Evolutionary conservation across 2,797 vertebrate genomes (phyloP), one percentile per base, ranked within the genome.

Genomic region (Meriones psammophilus): DNA sequence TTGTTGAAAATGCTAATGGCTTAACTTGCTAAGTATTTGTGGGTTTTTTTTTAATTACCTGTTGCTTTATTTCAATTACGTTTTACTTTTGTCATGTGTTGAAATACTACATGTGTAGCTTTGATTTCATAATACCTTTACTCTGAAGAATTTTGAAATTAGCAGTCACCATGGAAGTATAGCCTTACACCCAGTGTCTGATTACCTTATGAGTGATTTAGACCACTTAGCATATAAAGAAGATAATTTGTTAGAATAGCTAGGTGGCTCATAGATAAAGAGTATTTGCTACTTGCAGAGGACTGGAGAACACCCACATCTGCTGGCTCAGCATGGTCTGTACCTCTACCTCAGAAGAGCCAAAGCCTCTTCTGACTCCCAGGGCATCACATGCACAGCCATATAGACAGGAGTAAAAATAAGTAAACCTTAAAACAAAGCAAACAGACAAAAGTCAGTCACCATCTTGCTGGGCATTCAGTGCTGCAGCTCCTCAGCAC

Each of bases 61-160:
- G 3, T 42, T 26, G 58, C 28, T 91, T 7, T 92, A 80, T 83
- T 97, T 88, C 87, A 89, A n/a, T 93, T 81, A 89, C 30, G 1
- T 58, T 56, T 42, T 84, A 60, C 74, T 66, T 77, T 81, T 30
- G 8, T 78, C 81, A 39, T 91, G 42, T 84, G 7, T 95, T 90
- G 10, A 96, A 91, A 58, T 80, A 4, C 73, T 81, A 91, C 79
- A 89, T 89, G 73, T 95, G 30, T 92, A 76, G 30, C 42, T 81
- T 85, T 80, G 74, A 79, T 46, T 89, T 93, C 36, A 8, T 91
- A 64, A 28, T 46, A 54, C 69, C 90, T 94, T 71, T 87, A 30
- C 50, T 64, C 2, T 46, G 79, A 60, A 84, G 39, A 81, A 66
- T 85, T 30, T 92, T 92, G 85, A 64, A 84, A 94, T 91, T 91